Conservation (phyloP, 1,140 invertebrate genomes). For the Drosophila mauritiana region DNA sequence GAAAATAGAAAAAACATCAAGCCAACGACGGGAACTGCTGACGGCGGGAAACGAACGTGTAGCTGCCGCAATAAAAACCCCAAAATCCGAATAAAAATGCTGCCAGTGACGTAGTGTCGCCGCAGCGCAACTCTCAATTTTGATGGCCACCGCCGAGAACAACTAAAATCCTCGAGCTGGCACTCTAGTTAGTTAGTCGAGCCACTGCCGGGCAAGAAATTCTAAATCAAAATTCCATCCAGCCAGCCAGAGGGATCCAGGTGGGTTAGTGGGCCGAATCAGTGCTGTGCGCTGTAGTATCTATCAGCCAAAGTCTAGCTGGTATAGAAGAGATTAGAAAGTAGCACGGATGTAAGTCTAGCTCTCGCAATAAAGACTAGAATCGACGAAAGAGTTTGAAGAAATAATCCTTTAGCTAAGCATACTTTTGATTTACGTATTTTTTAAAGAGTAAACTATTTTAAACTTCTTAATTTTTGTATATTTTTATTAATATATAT, state of each 20-base stretch:
- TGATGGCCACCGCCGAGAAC: constrained; percentile 47
- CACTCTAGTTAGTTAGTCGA: constrained; percentile 63
- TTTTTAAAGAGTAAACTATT: no score
- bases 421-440: no score
- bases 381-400: no score
- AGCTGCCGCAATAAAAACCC: constrained; percentile 59
- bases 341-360: no score
- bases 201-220: constrained; percentile 53
- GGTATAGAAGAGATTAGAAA: not conserved
- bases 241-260: constrained; percentile 43
- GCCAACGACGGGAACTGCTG: constrained; percentile 64
- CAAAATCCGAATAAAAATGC: constrained; percentile 74
- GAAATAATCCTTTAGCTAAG: no score
- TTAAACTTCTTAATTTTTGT: no score
- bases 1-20: constrained; percentile 36
- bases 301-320: not conserved
- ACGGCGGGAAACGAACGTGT: constrained; percentile 42
- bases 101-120: constrained; percentile 54
- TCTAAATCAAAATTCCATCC: constrained; percentile 75
- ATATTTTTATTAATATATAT: no score
- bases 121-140: constrained; percentile 54
- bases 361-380: no score
- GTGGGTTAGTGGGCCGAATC: constrained; percentile 24
- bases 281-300: not conserved
- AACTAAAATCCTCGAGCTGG: constrained; percentile 55